phyloP scores from a whole-genome alignment of 2,113 vertebrate genomes.

The Enhydra lutris region DNA sequence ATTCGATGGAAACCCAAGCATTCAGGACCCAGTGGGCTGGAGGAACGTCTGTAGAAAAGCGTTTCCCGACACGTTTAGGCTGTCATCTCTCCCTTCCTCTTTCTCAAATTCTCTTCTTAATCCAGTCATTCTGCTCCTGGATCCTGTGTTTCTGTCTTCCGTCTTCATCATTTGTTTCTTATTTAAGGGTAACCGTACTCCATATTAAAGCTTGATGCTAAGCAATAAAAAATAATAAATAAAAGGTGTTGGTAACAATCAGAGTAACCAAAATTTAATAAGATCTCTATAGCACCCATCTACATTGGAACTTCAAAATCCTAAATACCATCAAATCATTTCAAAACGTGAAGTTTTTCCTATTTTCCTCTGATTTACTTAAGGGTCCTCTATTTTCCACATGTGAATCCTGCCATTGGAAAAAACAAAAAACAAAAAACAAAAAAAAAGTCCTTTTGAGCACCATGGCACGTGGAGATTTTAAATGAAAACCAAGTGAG shows the following conservation, averaged over 20 bases:
- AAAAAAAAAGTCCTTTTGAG: background rate
- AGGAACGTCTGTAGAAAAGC: rapidly evolving
- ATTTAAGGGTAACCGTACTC: background rate
- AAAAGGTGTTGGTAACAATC: background rate
- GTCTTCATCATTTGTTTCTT: background rate
- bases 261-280: background rate
- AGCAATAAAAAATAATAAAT: background rate
- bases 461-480: background rate
- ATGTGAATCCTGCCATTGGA: background rate
- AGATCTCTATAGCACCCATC: background rate
- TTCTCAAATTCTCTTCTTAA: background rate
- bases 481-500: background rate
- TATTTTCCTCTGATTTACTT: background rate
- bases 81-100: background rate
- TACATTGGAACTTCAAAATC: background rate
- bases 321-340: background rate
- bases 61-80: rapidly evolving
- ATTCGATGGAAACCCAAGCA: rapidly evolving
- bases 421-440: rapidly evolving
- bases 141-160: background rate
- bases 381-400: background rate
- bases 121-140: background rate
- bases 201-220: background rate
- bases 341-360: background rate
- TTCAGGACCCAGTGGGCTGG: rapidly evolving